phyloP scores from a whole-genome alignment of 1,140 invertebrate genomes.

The Diorhabda carinulata region DNA sequence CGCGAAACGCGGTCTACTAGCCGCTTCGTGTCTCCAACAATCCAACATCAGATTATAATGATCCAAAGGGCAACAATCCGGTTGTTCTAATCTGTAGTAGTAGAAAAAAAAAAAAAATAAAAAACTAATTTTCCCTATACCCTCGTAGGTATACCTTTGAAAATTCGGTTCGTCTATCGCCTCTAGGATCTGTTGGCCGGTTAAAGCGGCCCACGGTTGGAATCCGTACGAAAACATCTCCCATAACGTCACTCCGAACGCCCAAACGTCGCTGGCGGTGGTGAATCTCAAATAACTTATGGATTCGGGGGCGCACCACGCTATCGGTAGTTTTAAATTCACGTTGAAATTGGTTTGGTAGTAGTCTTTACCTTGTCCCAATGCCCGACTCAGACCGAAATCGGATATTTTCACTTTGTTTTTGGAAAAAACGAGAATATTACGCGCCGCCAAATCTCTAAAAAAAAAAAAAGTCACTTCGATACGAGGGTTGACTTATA shows the following conservation, averaged over 20 bases:
- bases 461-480: conserved; percentile 35
- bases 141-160: conserved; percentile 48
- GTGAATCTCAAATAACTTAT: conserved; percentile 96
- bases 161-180: conserved; percentile 92
- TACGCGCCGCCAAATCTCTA: conserved; percentile 89
- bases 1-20: conserved; percentile 84
- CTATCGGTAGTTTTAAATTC: conserved; percentile 95
- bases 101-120: neutral
- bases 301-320: conserved; percentile 98
- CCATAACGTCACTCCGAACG: conserved; percentile 97
- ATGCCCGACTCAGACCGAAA: conserved; percentile 89
- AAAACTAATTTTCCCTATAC: too few relatives aligned
- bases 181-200: conserved; percentile 92
- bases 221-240: conserved; percentile 99
- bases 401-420: conserved; percentile 98
- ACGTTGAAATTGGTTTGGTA: conserved; percentile 99
- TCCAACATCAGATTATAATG: conserved; percentile 91
- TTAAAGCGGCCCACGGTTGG: conserved; percentile 94
- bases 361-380: conserved; percentile 98
- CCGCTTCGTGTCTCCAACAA: conserved; percentile 92
- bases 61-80: conserved; percentile 91
- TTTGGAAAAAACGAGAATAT: conserved; percentile 93
- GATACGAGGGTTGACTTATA: too few relatives aligned
- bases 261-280: conserved; percentile 95
- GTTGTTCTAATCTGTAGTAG: conserved; percentile 70